phyloP scores from a whole-genome alignment of 2,888 invertebrate species.

The Belgica antarctica region DNA sequence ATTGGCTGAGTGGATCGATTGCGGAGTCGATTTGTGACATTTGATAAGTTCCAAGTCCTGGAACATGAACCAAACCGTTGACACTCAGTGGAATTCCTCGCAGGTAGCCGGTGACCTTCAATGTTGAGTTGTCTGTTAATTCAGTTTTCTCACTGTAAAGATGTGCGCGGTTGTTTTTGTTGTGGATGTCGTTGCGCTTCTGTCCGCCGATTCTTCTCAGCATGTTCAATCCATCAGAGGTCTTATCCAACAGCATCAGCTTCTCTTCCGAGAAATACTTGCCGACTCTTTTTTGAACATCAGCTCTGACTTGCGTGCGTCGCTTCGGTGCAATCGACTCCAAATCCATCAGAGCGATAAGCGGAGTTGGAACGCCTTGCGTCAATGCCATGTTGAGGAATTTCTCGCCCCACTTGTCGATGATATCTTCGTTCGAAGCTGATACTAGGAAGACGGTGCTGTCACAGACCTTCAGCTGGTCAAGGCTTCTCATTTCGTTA shows the following conservation, averaged over 20 bases:
- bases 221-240: slow-evolving; percentile 71
- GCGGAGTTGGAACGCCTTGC: slow-evolving; percentile 76
- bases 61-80: slow-evolving; percentile 85
- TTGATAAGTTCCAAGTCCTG: slow-evolving; percentile 92
- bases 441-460: slow-evolving; percentile 77
- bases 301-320: slow-evolving; percentile 57
- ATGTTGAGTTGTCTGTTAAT: slow-evolving; percentile 64
- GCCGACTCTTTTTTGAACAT: slow-evolving; percentile 57
- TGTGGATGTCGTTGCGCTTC: slow-evolving; percentile 71
- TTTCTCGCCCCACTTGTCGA: slow-evolving; percentile 77
- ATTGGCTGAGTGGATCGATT: slow-evolving; percentile 67
- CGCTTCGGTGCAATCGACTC: slow-evolving; percentile 73
- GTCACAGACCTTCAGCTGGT: slow-evolving; percentile 84
- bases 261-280: slow-evolving; percentile 82
- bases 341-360: slow-evolving; percentile 71
- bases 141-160: slow-evolving; percentile 77
- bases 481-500: slow-evolving; percentile 58
- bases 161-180: slow-evolving; percentile 78
- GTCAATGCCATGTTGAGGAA: slow-evolving; percentile 75
- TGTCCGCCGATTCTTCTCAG: slow-evolving; percentile 75
- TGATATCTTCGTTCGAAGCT: slow-evolving; percentile 63
- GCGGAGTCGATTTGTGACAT: slow-evolving; percentile 74
- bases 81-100: slow-evolving; percentile 80
- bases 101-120: slow-evolving; percentile 84
- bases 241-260: slow-evolving; percentile 72